These are phyloP conservation scores for Pseudochaenichthys georgianus DNA, from an alignment of 2,797 vertebrate species.

Conservation along the genomic window DNA sequence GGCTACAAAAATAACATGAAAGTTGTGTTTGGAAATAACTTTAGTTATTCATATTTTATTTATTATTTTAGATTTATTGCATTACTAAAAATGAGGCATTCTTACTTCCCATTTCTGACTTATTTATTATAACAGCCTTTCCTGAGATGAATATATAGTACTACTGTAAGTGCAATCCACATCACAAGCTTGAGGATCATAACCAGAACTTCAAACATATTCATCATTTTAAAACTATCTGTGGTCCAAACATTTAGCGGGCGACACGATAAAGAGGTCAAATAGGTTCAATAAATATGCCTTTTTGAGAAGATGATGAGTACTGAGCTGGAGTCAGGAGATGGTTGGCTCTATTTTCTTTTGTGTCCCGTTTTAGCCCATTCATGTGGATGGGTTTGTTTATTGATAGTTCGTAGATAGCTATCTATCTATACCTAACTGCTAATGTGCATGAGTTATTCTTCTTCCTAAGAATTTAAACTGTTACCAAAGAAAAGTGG, in stretches of 20 bases:
- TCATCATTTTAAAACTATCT: too few species aligned
- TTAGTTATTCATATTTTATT: neutral
- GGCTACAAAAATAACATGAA: neutral
- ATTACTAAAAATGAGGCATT: slow-evolving; percentile 1
- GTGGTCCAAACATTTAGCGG: too few species aligned
- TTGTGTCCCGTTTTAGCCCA: neutral
- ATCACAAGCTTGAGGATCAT: neutral
- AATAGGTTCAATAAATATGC: too few species aligned
- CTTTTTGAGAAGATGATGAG: neutral
- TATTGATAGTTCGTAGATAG: neutral
- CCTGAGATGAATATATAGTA: neutral
- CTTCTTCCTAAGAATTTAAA: neutral
- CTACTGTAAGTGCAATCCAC: neutral
- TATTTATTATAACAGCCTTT: neutral
- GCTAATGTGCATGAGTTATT: neutral
- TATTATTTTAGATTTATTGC: slow-evolving; percentile 3
- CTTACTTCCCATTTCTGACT: slow-evolving; percentile 2
- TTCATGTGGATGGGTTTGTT: neutral
- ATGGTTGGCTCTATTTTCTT: neutral
- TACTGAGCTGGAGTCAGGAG: neutral
- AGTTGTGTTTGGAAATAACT: neutral
- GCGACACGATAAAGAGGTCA: too few species aligned
- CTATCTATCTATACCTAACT: neutral
- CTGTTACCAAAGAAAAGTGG: neutral
- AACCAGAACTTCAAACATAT: too few species aligned